Conservation (phyloP, 1,140 invertebrate genomes). For the Pristionchus pacificus region DNA sequence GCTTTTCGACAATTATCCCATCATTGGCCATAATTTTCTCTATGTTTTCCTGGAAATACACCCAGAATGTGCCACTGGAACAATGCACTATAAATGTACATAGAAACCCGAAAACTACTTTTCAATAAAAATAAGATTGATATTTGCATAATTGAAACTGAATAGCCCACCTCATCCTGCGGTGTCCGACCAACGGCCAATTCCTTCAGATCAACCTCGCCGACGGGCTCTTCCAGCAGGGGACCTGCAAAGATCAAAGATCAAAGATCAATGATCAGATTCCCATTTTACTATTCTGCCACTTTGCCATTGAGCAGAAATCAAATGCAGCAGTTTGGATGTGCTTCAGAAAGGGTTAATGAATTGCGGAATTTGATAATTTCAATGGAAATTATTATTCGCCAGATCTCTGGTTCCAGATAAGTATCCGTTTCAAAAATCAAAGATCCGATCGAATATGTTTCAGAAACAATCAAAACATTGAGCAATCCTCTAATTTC, state of each 20-base stretch:
- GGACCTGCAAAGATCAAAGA: not conserved
- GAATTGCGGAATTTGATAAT: too few relatives aligned
- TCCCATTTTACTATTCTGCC: too few relatives aligned
- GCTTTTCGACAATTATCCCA: not conserved
- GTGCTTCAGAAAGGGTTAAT: too few relatives aligned
- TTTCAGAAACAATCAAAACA: too few relatives aligned
- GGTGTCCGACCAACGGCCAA: conserved; percentile 13
- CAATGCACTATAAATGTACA: not conserved
- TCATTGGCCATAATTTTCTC: conserved; percentile 29
- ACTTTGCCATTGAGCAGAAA: too few relatives aligned
- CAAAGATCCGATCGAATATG: too few relatives aligned
- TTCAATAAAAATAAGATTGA: not conserved
- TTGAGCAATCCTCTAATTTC: too few relatives aligned
- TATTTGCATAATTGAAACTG: not conserved
- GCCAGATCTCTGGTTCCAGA: too few relatives aligned
- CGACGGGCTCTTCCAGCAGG: not conserved
- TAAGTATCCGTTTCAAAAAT: too few relatives aligned
- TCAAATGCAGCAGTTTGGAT: too few relatives aligned
- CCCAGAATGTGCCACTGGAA: not conserved
- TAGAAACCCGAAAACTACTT: not conserved
- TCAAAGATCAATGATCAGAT: too few relatives aligned
- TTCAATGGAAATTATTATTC: too few relatives aligned
- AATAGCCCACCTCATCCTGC: conserved; percentile 10
- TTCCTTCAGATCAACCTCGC: conserved; percentile 18
- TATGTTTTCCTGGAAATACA: conserved; percentile 5